Conservation (phyloP, 1,140 invertebrate species). For the Trachymyrmex cornetzi region DNA sequence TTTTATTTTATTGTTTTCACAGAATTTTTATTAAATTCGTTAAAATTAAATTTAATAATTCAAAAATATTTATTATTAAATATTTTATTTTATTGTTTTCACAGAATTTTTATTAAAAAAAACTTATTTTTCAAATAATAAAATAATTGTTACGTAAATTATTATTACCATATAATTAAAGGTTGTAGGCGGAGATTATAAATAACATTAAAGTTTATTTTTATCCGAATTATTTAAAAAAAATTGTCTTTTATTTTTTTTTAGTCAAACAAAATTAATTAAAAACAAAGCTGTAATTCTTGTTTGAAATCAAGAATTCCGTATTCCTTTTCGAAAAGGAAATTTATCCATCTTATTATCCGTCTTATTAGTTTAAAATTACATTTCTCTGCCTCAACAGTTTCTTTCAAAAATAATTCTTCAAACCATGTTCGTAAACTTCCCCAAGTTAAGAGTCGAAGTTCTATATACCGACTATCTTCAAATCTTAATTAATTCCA, state of each 20-base stretch:
- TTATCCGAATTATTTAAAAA: conserved; percentile 7
- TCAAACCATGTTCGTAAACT: conserved; percentile 46
- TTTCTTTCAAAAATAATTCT: conserved; percentile 51
- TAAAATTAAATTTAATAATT: not conserved
- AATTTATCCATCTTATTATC: not conserved
- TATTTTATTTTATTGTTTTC: not conserved
- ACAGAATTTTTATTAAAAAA: not conserved
- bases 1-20: not conserved
- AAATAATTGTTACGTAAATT: not conserved
- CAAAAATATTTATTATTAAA: not conserved
- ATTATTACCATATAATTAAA: conserved; percentile 14
- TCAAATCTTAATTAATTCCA: conserved; percentile 58
- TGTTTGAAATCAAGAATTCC: not conserved
- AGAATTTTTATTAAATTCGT: not conserved
- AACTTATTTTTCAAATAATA: not conserved
- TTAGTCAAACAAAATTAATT: not conserved
- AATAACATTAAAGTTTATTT: not conserved
- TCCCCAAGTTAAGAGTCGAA: conserved; percentile 17
- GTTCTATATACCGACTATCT: conserved; percentile 11
- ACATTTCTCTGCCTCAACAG: not conserved
- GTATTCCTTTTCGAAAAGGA: not conserved
- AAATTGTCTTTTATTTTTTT: conserved; percentile 12
- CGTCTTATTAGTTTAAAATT: not conserved
- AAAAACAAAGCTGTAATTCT: not conserved
- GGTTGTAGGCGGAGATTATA: not conserved